Evolutionary conservation across 2,797 vertebrate species (phyloP).

Genomic region (Notamacropus eugenii): DNA sequence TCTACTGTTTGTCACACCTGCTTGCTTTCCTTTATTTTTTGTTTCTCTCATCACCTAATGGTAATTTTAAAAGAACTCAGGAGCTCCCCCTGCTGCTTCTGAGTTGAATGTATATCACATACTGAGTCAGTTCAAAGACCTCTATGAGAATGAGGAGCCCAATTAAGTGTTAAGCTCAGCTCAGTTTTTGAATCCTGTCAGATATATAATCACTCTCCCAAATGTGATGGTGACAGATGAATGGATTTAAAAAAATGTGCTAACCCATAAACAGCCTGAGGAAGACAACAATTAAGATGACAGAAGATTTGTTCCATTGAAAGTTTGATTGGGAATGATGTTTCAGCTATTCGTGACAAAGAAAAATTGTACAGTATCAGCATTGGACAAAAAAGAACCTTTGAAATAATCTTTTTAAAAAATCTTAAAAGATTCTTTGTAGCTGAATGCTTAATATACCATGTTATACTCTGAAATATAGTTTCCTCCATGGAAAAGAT

Average conservation of each 20-base stretch:
- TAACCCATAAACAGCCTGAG: background rate
- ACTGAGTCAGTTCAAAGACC: background rate
- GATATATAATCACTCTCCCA: background rate
- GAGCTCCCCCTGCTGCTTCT: background rate
- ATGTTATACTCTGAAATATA: background rate
- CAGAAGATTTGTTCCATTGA: background rate
- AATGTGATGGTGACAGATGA: background rate
- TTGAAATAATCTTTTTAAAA: slow-evolving; percentile 12
- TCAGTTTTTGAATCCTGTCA: slow-evolving; percentile 11
- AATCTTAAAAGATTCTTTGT: background rate
- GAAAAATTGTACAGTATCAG: background rate
- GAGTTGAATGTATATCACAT: background rate
- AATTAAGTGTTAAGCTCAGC: background rate
- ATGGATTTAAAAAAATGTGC: background rate
- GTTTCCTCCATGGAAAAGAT: background rate
- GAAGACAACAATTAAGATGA: background rate
- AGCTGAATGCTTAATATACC: background rate
- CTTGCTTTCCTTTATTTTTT: background rate
- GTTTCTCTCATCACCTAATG: background rate
- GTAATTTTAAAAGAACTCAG: background rate
- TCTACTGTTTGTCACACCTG: background rate
- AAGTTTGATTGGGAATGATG: background rate
- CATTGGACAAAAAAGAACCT: background rate
- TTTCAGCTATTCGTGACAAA: background rate
- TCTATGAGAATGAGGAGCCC: background rate